Conservation (phyloP, 2,888 invertebrate species). For the Buathra laborator region DNA sequence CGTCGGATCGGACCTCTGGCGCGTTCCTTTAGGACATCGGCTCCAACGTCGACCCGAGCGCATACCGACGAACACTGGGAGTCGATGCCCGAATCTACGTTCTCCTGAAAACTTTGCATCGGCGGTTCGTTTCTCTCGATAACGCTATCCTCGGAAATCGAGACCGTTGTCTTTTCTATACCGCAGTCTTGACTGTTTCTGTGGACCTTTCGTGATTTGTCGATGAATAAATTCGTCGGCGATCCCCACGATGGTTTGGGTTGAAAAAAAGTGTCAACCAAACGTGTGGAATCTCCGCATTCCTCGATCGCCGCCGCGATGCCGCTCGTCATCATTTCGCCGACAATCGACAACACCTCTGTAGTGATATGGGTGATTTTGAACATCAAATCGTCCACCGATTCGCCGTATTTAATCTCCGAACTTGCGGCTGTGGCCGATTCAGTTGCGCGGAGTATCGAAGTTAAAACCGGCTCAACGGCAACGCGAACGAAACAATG, state of each 20-base stretch:
- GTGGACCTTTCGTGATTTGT: slow-evolving; percentile 71
- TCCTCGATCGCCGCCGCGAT: slow-evolving; percentile 59
- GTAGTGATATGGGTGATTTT: slow-evolving; percentile 75
- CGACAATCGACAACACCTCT: slow-evolving; percentile 3
- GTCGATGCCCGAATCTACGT: slow-evolving; percentile 76
- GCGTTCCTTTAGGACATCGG: slow-evolving; percentile 61
- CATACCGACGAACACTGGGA: slow-evolving; percentile 78
- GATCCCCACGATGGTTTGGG: slow-evolving; percentile 64
- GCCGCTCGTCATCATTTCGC: slow-evolving; percentile 42
- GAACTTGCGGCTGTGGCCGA: slow-evolving; percentile 45
- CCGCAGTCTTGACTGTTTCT: slow-evolving; percentile 77
- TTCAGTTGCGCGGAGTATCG: slow-evolving; percentile 34
- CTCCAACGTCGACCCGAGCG: slow-evolving; percentile 60
- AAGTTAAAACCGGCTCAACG: slow-evolving; percentile 38
- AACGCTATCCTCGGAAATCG: slow-evolving; percentile 69
- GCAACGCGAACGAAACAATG: slow-evolving; percentile 33
- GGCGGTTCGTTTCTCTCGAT: slow-evolving; percentile 62
- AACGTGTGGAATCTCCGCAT: slow-evolving; percentile 55
- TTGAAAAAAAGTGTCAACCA: slow-evolving; percentile 49
- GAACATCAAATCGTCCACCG: slow-evolving; percentile 51
- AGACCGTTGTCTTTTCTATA: slow-evolving; percentile 74
- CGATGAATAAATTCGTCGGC: slow-evolving; percentile 72
- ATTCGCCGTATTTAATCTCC: too few relatives aligned
- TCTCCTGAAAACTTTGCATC: slow-evolving; percentile 75
- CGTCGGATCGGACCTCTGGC: slow-evolving; percentile 52